A percentile compares a stretch with the other conserved stretches of the same genome.
Conservation (phyloP, 2,113 vertebrate species). For the Hippocampus comes region DNA sequence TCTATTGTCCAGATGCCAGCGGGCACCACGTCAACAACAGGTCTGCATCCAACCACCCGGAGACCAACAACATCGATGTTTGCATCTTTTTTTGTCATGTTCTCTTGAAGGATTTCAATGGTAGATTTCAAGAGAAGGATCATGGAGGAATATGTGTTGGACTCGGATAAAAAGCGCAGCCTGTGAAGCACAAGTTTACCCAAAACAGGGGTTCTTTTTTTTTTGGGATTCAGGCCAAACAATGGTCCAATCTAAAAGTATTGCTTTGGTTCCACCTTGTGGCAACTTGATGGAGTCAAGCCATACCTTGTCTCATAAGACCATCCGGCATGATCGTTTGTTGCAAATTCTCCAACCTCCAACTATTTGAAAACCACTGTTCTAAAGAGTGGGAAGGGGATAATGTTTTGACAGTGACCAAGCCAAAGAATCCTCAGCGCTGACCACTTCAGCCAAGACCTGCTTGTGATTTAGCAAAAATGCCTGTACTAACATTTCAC, state of each 20-base stretch:
- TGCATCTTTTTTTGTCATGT: slow-evolving; percentile 86
- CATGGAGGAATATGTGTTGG: slow-evolving; percentile 44
- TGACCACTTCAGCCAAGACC: slow-evolving; percentile 54
- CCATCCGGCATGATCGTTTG: background rate
- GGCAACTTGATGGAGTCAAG: background rate
- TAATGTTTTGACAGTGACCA: slow-evolving; percentile 68
- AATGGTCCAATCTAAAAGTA: background rate
- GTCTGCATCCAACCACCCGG: slow-evolving; percentile 24
- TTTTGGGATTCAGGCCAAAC: background rate
- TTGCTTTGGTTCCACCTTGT: background rate
- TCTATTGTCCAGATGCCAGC: slow-evolving; percentile 71
- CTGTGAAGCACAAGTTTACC: slow-evolving; percentile 64
- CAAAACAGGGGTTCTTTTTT: background rate
- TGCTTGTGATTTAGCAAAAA: slow-evolving; percentile 67
- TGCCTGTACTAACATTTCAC: slow-evolving; percentile 48
- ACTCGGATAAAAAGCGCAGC: slow-evolving; percentile 86
- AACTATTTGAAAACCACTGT: background rate
- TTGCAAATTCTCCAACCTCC: background rate
- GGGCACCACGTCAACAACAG: slow-evolving; percentile 18
- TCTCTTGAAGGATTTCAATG: background rate
- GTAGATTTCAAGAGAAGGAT: slow-evolving; percentile 55
- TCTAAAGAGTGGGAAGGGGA: slow-evolving; percentile 33
- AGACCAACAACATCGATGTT: slow-evolving; percentile 78
- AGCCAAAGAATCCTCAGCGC: slow-evolving; percentile 63
- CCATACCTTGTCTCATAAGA: too few species aligned